Evolutionary conservation across 2,888 invertebrate species (phyloP).

Genomic region (Drosophila melanosoma): DNA sequence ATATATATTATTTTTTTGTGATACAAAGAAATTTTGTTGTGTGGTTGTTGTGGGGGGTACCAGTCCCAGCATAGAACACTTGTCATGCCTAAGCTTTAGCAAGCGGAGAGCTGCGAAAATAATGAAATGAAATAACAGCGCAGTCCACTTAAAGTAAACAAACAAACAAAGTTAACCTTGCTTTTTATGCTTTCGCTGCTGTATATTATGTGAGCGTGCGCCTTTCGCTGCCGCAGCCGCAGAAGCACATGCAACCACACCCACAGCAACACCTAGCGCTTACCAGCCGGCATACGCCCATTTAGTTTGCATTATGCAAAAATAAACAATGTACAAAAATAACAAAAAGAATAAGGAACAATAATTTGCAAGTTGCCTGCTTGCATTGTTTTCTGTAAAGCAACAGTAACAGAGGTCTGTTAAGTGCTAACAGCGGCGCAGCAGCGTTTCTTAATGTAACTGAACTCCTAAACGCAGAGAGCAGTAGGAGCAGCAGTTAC

Average conservation of each 20-base stretch:
- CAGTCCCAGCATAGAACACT: background rate
- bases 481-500: constrained; percentile 12
- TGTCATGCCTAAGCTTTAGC: background rate
- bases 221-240: constrained; percentile 37
- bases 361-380: constrained; percentile 36
- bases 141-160: constrained; percentile 49
- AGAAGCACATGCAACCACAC: background rate
- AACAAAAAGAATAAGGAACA: constrained; percentile 26
- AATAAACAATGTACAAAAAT: constrained; percentile 24
- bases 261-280: background rate
- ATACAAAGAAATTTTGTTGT: background rate
- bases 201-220: constrained; percentile 26
- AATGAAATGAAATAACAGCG: constrained; percentile 36
- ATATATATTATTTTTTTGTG: background rate
- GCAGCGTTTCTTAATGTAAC: constrained; percentile 47
- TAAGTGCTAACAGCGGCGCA: constrained; percentile 57
- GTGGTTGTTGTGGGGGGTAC: background rate
- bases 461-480: constrained; percentile 29
- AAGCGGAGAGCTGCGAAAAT: background rate
- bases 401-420: constrained; percentile 47
- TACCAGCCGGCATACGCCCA: constrained; percentile 29
- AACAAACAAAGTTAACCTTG: constrained; percentile 41
- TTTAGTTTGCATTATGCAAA: constrained; percentile 41
- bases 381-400: constrained; percentile 38
- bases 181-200: constrained; percentile 8